Evolutionary conservation across 1,140 invertebrate species (phyloP).

Genomic region (Zaprionus ghesquierei): DNA sequence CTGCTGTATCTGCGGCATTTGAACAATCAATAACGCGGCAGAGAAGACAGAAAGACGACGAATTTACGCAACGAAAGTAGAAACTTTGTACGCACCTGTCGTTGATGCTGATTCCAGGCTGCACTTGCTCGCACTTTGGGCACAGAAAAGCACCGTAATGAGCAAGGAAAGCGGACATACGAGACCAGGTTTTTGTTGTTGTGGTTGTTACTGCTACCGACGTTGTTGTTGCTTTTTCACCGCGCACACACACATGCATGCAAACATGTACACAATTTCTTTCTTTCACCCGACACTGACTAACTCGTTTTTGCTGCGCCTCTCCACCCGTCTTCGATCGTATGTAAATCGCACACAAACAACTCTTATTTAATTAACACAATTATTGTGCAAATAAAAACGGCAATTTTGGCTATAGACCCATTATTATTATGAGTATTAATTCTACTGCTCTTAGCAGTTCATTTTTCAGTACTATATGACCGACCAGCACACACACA

Average conservation of each 20-base stretch:
- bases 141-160: constrained; percentile 69
- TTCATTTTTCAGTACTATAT: constrained; percentile 44
- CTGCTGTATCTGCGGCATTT: constrained; percentile 39
- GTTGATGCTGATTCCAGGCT: constrained; percentile 47
- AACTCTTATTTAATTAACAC: constrained; percentile 54
- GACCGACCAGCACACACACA: constrained; percentile 31
- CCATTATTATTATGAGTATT: constrained; percentile 39
- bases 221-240: constrained; percentile 37
- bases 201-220: constrained; percentile 13
- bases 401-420: constrained; percentile 13
- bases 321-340: constrained; percentile 23
- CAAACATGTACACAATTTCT: constrained; percentile 41
- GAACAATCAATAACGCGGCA: constrained; percentile 43
- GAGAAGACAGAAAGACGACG: constrained; percentile 9
- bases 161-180: constrained; percentile 77
- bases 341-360: constrained; percentile 34
- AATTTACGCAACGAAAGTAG: constrained; percentile 40
- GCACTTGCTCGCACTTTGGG: constrained; percentile 51
- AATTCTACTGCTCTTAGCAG: constrained; percentile 39
- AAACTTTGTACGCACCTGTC: constrained; percentile 50
- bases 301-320: constrained; percentile 61
- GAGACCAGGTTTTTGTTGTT: constrained; percentile 60
- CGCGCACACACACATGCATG: constrained; percentile 37
- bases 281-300: constrained; percentile 47
- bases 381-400: constrained; percentile 19